Conservation (phyloP, 2,888 invertebrate species). For the Trachelus troglodyta region DNA sequence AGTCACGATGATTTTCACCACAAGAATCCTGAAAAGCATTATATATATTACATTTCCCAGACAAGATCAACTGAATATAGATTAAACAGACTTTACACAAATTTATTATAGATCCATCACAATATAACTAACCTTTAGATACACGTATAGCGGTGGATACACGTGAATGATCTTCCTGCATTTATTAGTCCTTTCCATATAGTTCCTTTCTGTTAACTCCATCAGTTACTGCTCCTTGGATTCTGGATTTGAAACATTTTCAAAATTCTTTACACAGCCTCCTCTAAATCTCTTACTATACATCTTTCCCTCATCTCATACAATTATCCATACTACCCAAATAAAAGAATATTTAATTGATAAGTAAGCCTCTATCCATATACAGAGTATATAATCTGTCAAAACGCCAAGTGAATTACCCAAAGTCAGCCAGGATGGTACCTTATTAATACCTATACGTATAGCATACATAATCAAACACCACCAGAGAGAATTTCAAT, state of each 20-base stretch:
- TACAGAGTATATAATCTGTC: not conserved
- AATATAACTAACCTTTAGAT: not conserved
- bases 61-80: not conserved
- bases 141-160: not conserved
- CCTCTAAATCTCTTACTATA: not conserved
- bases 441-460: not conserved
- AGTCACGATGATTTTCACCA: not conserved
- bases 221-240: not conserved
- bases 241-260: not conserved
- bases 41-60: not conserved
- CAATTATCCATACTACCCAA: not conserved
- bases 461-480: not conserved
- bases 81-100: not conserved
- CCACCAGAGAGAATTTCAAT: not conserved
- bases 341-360: not conserved
- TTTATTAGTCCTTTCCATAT: not conserved
- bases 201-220: not conserved
- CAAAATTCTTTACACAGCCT: not conserved
- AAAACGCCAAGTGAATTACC: not conserved
- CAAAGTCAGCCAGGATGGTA: not conserved
- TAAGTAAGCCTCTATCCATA: not conserved
- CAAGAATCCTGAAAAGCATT: not conserved
- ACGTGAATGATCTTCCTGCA: not conserved
- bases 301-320: not conserved
- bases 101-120: not conserved